Evolutionary conservation across 1,140 invertebrate genomes (phyloP), one percentile per base, ranked within the genome.

Genomic region (Neodiprion virginianus): DNA sequence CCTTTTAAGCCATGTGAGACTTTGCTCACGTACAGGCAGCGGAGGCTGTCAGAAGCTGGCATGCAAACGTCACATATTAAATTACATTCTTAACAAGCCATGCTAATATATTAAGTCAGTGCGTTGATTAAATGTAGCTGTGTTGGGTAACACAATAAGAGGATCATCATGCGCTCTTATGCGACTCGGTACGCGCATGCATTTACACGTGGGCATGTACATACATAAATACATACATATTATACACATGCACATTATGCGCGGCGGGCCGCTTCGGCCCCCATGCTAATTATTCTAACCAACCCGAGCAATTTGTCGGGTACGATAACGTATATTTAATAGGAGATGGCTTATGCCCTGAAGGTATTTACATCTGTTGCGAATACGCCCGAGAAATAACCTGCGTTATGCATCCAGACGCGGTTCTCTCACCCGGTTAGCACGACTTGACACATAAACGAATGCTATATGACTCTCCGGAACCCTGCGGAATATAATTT

Each of bases 271-370:
- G 28, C 28, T 40, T 4, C 28, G n/a, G n/a, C 53, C 53, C 53
- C 53, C 53, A 61, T 61, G 53, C 53, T 61, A 61, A 61, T 61
- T 61, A 61, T 61, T 61, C 53, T 61, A 61, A 17, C n/a, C 53
- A 14, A 17, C n/a, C 11, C 53, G 53, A 61, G 53, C 53, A 61
- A 61, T 61, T 61, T 61, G 53, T 61, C 53, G 53, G 53, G 53
- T 17, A 61, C 53, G 53, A 61, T 61, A 61, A 61, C 53, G 53
- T 61, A 61, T 61, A 61, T 61, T 61, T 61, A 61, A 61, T 61
- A 61, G 8, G 53, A 61, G 53, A 61, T 61, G 53, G 53, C 53
- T 61, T 17, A 61, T 61, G 53, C 53, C 53, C 53, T 61, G 11
- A 12, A 61, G 53, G 53, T 61, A 61, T 61, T 61, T 61, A 61